phyloP scores from a whole-genome alignment of 1,140 invertebrate species.

The Meteorus sp. region DNA sequence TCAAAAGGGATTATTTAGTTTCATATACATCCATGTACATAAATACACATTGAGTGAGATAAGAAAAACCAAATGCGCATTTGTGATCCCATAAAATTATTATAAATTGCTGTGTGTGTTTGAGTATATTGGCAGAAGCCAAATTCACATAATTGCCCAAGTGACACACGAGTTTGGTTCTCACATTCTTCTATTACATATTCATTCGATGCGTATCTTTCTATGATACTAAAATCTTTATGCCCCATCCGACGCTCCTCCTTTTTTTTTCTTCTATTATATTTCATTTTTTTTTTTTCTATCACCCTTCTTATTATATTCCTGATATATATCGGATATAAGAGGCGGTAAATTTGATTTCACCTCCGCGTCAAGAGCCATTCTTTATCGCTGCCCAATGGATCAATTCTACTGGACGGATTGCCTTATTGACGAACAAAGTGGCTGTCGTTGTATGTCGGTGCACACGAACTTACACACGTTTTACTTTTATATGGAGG shows the following conservation, averaged over 20 bases:
- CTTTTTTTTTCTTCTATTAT: background rate
- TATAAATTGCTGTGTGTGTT: conserved; percentile 18
- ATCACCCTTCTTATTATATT: background rate
- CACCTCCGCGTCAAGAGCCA: conserved; percentile 41
- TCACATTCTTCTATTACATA: conserved; percentile 7
- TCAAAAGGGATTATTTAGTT: conserved; percentile 52
- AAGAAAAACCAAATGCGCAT: too few species aligned
- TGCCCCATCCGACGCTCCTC: too few species aligned
- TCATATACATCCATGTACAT: too few species aligned
- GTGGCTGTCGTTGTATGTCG: conserved; percentile 38
- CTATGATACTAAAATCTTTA: too few species aligned
- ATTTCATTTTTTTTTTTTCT: background rate
- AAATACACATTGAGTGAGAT: too few species aligned
- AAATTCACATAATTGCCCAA: conserved; percentile 11
- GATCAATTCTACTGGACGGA: conserved; percentile 55
- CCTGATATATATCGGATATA: conserved; percentile 3
- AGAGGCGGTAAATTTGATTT: conserved; percentile 25
- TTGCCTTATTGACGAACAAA: conserved; percentile 57
- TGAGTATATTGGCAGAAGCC: background rate
- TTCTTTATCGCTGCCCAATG: conserved; percentile 45
- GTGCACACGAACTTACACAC: background rate
- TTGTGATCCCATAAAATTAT: too few species aligned
- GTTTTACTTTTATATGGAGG: conserved; percentile 33
- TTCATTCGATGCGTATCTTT: background rate
- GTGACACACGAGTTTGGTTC: conserved; percentile 9